Percentiles rank a stretch among this genome's conserved stretches.
These are phyloP conservation scores for Naso thynnoides DNA, from an alignment of 2,797 vertebrate species.

Conservation along the genomic window DNA sequence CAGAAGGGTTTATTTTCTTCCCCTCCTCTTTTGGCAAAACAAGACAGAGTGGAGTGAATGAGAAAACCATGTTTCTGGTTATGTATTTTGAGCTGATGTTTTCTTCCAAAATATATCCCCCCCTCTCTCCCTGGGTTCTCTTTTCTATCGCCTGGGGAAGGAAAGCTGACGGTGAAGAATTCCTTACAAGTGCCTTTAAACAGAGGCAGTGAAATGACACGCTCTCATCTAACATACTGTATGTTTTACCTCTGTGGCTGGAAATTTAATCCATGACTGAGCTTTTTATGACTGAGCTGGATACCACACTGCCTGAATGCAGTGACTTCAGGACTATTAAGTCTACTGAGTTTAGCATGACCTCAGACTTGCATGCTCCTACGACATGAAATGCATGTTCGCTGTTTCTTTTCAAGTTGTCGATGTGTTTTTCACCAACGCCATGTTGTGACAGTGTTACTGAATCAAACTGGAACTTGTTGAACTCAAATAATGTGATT, in stretches of 20 bases:
- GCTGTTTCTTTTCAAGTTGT: neutral
- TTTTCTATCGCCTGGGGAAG: slow-evolving; percentile 10
- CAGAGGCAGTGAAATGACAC: slow-evolving; percentile 38
- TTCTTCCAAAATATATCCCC: slow-evolving; percentile 14
- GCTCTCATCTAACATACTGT: slow-evolving; percentile 34
- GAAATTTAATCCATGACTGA: slow-evolving; percentile 59
- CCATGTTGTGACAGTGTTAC: neutral
- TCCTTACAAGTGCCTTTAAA: slow-evolving; percentile 48
- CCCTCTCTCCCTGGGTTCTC: neutral
- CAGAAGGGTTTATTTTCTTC: neutral
- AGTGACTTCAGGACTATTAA: slow-evolving; percentile 16
- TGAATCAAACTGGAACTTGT: neutral
- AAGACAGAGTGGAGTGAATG: slow-evolving; percentile 38
- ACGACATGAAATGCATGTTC: neutral
- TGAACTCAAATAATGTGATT: neutral
- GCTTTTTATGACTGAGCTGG: slow-evolving; percentile 54
- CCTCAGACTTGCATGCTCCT: neutral
- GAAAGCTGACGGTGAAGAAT: slow-evolving; percentile 38
- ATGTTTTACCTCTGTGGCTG: slow-evolving; percentile 52
- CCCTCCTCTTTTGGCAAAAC: slow-evolving; percentile 34
- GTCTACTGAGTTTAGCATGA: neutral
- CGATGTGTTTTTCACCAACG: neutral
- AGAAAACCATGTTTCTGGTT: slow-evolving; percentile 52
- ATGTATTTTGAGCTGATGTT: slow-evolving; percentile 36
- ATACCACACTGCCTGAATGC: slow-evolving; percentile 13